Base-by-base conservation (phyloP, 2,797 vertebrate species). In the Discoglossus pictus region DNA sequence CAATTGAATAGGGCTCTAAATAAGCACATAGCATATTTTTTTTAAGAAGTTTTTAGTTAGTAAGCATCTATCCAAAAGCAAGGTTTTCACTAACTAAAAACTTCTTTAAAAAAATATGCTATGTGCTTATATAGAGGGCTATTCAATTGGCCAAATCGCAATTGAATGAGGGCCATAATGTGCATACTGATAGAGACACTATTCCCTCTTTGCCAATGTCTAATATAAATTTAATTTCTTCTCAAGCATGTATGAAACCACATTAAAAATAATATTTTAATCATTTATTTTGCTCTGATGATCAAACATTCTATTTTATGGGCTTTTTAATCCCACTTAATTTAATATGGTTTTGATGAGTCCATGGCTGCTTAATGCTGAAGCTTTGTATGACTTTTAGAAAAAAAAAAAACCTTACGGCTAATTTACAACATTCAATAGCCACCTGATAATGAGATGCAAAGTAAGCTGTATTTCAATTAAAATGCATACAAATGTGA, bases 261-360 rank as follows among this genome's bases (percentile, higher is more conserved):
- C 50, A 13, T 24, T 36, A 44, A 67, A 74, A 79, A 38, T 66
- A 81, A 62, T 55, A 74, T 76, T 74, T 70, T 56, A 74, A 56
- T 61, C 20, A 55, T 62, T 72, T 61, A 60, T 64, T 59, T 69
- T 54, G 17, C 66, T 68, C 63, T 55, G 60, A 64, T 74, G 73
- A 79, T 76, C 56, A 79, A 79, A 75, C 72, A 76, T 73, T 73
- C 60, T 48, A 68, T 78, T 75, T 78, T 80, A 79, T 73, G 77
- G 70, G 73, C 52, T 46, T 52, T 38, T 51, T 44, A 25, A 56
- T 68, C 40, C 64, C 63, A 54, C 74, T 72, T 72, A 51, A 58
- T 78, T 75, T 78, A 82, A 79, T 75, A 56, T 76, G 77, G 73
- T 73, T 75, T 67, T 65, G 50, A 69, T 62, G 65, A 77, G 50